A percentile compares a stretch with the other conserved stretches of the same genome.
Evolutionary conservation across 2,888 invertebrate genomes (phyloP).

Genomic region (Philaethria dido): DNA sequence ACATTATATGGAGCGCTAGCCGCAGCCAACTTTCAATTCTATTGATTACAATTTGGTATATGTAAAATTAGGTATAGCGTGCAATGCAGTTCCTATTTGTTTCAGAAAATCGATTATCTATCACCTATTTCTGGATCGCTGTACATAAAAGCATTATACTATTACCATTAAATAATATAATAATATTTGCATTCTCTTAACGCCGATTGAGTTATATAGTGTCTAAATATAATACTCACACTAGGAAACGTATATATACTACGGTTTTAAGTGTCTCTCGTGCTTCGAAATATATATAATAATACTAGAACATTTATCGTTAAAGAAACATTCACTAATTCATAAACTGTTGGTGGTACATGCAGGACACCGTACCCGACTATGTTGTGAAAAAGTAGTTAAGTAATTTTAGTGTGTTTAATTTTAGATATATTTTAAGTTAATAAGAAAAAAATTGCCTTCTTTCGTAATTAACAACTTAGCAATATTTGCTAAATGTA

Average conservation of each 20-base stretch:
- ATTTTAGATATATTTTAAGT: too few relatives aligned
- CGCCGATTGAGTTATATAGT: slow-evolving; percentile 11
- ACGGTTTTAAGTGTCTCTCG: neutral
- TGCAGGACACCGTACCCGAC: too few relatives aligned
- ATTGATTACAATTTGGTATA: slow-evolving; percentile 1
- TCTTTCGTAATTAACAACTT: too few relatives aligned
- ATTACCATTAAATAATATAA: slow-evolving; percentile 13
- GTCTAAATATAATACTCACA: neutral
- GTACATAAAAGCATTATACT: slow-evolving; percentile 20
- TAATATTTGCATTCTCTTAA: slow-evolving; percentile 19
- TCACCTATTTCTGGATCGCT: slow-evolving; percentile 20
- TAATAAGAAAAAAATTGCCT: too few relatives aligned
- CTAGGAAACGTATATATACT: neutral
- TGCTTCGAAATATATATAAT: neutral
- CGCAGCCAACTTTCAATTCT: neutral
- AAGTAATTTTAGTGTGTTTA: too few relatives aligned
- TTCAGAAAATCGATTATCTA: slow-evolving; percentile 22
- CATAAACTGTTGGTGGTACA: neutral
- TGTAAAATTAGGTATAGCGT: slow-evolving; percentile 1
- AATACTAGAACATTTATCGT: neutral
- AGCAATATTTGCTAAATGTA: too few relatives aligned
- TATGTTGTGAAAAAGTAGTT: too few relatives aligned
- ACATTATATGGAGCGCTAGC: neutral
- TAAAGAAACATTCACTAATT: neutral
- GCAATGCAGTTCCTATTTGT: slow-evolving; percentile 9